phyloP scores from a whole-genome alignment of 2,797 vertebrate genomes.

The Prunella strophiata region DNA sequence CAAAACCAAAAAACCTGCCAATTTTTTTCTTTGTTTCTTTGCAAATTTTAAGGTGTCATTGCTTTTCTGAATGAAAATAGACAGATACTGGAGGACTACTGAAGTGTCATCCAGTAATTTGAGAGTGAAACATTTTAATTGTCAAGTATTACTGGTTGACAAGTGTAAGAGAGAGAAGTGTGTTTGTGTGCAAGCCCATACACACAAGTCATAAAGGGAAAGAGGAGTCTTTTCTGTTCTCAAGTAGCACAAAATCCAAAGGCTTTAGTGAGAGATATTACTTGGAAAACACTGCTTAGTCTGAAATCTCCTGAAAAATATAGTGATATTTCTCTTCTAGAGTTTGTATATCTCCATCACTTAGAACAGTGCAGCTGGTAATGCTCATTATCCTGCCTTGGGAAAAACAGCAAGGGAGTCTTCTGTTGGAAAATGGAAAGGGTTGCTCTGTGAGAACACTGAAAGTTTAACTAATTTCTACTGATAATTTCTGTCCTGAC shows the following conservation, averaged over 20 bases:
- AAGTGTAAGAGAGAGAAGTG: not conserved
- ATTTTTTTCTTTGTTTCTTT: not conserved
- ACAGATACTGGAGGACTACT: not conserved
- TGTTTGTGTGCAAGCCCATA: not conserved
- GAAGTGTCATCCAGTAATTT: not conserved
- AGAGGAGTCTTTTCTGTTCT: not conserved
- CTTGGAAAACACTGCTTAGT: not conserved
- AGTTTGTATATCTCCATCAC: not conserved
- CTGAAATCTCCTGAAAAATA: not conserved
- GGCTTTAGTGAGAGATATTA: not conserved
- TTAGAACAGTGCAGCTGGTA: not conserved
- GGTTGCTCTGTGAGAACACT: not conserved
- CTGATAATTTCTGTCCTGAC: conserved; percentile 45
- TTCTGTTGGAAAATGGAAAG: not conserved
- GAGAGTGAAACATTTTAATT: conserved; percentile 10
- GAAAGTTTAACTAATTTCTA: conserved; percentile 34
- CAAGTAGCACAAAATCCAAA: not conserved
- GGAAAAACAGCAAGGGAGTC: not conserved
- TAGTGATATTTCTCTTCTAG: not conserved
- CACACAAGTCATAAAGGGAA: not conserved
- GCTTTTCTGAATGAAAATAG: not conserved
- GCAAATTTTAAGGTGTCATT: not conserved
- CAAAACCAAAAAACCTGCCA: not conserved
- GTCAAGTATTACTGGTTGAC: not conserved
- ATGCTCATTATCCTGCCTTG: not conserved